These are phyloP conservation scores for Eilema depressum DNA, from an alignment of 2,888 invertebrate species.

Conservation along the genomic window DNA sequence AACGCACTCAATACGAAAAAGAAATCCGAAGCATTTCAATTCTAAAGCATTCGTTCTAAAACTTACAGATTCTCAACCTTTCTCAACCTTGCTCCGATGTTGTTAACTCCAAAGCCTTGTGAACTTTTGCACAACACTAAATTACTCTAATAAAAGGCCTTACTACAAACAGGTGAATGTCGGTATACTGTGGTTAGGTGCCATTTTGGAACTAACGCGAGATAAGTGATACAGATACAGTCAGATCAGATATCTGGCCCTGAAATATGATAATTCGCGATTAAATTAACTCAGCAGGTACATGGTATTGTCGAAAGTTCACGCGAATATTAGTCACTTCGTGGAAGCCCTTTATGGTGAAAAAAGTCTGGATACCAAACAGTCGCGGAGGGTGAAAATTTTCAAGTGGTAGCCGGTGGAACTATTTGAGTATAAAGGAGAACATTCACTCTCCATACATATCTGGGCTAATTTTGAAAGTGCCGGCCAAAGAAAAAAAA, in stretches of 20 bases:
- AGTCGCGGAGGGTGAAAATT: too few species aligned
- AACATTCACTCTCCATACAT: too few species aligned
- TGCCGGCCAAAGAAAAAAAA: too few species aligned
- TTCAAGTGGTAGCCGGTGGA: too few species aligned
- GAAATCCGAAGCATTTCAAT: not conserved
- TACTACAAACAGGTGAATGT: constrained; percentile 33
- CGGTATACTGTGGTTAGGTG: constrained; percentile 13
- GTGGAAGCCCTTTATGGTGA: not conserved
- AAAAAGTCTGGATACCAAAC: too few species aligned
- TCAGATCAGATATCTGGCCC: constrained; percentile 27
- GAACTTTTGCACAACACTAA: constrained; percentile 10
- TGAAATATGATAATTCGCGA: constrained; percentile 32
- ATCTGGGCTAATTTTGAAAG: too few species aligned
- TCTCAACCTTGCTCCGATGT: not conserved
- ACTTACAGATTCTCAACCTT: not conserved
- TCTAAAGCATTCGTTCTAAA: not conserved
- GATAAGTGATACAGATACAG: constrained; percentile 27
- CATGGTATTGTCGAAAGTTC: not conserved
- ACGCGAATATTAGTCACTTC: not conserved
- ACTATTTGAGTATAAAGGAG: too few species aligned
- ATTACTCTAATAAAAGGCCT: constrained; percentile 15
- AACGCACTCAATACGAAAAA: not conserved
- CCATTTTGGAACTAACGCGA: constrained; percentile 17
- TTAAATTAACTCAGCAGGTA: constrained; percentile 19
- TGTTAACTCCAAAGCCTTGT: not conserved